Percentiles rank a stretch among this genome's conserved stretches.
These are phyloP conservation scores for Incurvaria masculella DNA, from an alignment of 2,888 invertebrate species.

Conservation along the genomic window DNA sequence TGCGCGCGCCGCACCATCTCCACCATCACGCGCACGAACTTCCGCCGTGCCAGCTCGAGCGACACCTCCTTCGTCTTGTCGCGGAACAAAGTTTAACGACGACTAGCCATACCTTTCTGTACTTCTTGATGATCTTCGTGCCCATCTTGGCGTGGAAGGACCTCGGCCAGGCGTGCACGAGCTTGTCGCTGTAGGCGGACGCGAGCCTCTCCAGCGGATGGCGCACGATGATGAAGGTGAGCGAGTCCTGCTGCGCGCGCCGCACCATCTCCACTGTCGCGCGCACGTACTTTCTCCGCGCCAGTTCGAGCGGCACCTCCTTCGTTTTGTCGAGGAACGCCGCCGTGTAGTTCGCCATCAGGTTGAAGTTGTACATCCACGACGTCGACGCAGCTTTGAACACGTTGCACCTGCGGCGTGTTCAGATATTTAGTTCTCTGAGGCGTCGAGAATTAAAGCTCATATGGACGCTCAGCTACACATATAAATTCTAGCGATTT, in stretches of 20 bases:
- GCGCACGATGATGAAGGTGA: constrained; percentile 77
- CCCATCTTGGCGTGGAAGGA: constrained; percentile 80
- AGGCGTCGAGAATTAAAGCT: too few species aligned
- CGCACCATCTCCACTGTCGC: constrained; percentile 69
- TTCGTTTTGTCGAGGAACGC: constrained; percentile 74
- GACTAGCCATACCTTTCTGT: constrained; percentile 64
- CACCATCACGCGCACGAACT: constrained; percentile 72
- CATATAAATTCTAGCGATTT: too few species aligned
- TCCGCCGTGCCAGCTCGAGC: constrained; percentile 71
- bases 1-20: constrained; percentile 71
- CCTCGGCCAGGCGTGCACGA: constrained; percentile 78
- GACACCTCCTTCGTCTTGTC: constrained; percentile 76
- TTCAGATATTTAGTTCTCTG: too few species aligned
- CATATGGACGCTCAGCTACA: too few species aligned
- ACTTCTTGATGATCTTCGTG: constrained; percentile 71
- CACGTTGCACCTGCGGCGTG: constrained; percentile 71
- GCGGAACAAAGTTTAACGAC: too few species aligned
- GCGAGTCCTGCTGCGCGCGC: constrained; percentile 71
- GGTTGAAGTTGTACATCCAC: constrained; percentile 90
- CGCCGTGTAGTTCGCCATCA: constrained; percentile 78
- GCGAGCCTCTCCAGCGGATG: constrained; percentile 79
- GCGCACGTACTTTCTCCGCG: constrained; percentile 75
- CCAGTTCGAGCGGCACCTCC: constrained; percentile 73
- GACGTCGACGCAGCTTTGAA: constrained; percentile 87
- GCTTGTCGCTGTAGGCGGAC: constrained; percentile 81